These are phyloP conservation scores for Gasterosteus nipponicus DNA, from an alignment of 2,113 vertebrate species.

Conservation along the genomic window DNA sequence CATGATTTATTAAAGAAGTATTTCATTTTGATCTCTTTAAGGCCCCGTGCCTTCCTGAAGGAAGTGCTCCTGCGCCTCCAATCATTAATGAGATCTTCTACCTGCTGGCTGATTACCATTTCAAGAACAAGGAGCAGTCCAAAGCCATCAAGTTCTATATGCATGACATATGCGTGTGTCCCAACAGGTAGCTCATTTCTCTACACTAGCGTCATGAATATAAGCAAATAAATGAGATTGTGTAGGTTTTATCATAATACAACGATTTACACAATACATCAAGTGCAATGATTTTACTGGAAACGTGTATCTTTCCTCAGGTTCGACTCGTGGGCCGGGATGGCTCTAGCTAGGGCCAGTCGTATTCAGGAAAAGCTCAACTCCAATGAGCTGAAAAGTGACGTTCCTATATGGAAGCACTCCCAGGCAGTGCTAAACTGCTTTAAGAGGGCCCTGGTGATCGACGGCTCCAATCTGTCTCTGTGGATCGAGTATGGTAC, in stretches of 20 bases:
- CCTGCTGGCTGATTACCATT: conserved; percentile 97
- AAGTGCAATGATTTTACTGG: not conserved
- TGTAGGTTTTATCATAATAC: not conserved
- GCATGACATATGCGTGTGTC: conserved; percentile 96
- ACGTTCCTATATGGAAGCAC: conserved; percentile 96
- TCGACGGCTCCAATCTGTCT: conserved; percentile 92
- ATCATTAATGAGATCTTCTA: conserved; percentile 95
- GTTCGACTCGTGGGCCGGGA: conserved; percentile 99
- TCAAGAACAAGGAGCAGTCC: conserved; percentile 98
- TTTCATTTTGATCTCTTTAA: conserved; percentile 61
- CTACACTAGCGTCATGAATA: not conserved
- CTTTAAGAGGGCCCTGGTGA: conserved; percentile 94
- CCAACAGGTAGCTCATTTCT: conserved; percentile 85
- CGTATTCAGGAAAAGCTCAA: conserved; percentile 98
- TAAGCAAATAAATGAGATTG: not conserved
- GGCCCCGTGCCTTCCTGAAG: conserved; percentile 90
- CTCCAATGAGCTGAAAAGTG: conserved; percentile 96
- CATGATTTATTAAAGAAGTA: not conserved
- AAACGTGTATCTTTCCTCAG: conserved; percentile 67
- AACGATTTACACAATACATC: not conserved
- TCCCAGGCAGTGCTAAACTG: conserved; percentile 91
- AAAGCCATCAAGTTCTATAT: conserved; percentile 99
- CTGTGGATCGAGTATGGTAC: conserved; percentile 98
- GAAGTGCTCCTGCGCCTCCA: conserved; percentile 85
- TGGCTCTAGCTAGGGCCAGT: conserved; percentile 95